Evolutionary conservation across 2,888 invertebrate species (phyloP).

Genomic region (Serripes groenlandicus): DNA sequence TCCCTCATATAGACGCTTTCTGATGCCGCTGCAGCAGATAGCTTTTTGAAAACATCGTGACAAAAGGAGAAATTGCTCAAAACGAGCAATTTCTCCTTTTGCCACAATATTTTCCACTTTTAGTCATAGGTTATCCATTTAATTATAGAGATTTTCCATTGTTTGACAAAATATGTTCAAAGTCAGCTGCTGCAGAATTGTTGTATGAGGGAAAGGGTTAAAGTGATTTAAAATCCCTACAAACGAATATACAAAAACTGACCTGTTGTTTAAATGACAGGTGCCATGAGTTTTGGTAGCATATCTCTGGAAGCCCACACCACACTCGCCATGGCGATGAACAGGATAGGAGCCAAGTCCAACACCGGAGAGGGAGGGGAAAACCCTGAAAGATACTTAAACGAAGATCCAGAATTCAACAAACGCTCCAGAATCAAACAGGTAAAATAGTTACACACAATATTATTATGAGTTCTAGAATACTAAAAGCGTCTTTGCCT

Average conservation of each 20-base stretch:
- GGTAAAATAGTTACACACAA: too few relatives aligned
- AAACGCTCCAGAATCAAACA: constrained; percentile 98
- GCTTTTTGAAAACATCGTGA: background rate
- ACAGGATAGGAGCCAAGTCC: constrained; percentile 98
- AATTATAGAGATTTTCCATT: too few relatives aligned
- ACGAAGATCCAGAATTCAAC: constrained; percentile 93
- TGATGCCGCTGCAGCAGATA: too few relatives aligned
- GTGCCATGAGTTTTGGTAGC: constrained; percentile 98
- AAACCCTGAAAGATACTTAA: constrained; percentile 90
- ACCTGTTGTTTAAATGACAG: too few relatives aligned
- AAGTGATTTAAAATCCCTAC: too few relatives aligned
- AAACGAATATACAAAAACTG: too few relatives aligned
- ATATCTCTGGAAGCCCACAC: constrained; percentile 98
- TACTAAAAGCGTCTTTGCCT: background rate
- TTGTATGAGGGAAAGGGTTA: too few relatives aligned
- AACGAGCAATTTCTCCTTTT: background rate
- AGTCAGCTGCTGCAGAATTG: too few relatives aligned
- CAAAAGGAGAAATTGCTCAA: background rate
- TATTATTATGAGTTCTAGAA: too few relatives aligned
- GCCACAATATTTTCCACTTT: background rate
- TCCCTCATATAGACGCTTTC: too few relatives aligned
- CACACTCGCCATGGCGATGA: constrained; percentile 98
- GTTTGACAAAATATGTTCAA: too few relatives aligned
- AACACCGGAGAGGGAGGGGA: constrained; percentile 99
- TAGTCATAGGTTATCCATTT: too few relatives aligned